Evolutionary conservation across 2,888 invertebrate species (phyloP).

Genomic region (Drosophila vallismaia): DNA sequence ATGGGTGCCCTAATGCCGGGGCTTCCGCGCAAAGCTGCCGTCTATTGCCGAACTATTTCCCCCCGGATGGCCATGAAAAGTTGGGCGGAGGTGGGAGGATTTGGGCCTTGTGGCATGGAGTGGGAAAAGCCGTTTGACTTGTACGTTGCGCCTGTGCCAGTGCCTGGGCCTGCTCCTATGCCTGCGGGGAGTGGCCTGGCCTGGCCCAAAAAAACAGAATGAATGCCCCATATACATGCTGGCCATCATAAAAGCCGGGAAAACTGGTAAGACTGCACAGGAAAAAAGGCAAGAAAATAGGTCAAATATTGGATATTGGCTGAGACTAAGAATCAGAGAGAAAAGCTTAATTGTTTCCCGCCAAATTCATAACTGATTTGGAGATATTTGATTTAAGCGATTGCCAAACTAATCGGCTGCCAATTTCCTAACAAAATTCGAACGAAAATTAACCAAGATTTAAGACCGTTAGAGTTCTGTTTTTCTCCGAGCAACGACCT

Average conservation of each 20-base stretch:
- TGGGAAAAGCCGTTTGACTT: conserved; percentile 63
- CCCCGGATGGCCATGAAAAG: conserved; percentile 65
- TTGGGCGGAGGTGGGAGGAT: conserved; percentile 27
- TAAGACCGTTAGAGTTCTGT: neutral
- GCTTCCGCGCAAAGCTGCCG: conserved; percentile 51
- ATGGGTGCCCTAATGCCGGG: conserved; percentile 52
- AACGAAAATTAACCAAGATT: neutral
- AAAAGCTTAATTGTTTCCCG: too few relatives aligned
- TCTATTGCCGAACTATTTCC: conserved; percentile 18
- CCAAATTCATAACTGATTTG: too few relatives aligned
- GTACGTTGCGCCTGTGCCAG: conserved; percentile 8
- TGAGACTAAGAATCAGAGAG: too few relatives aligned
- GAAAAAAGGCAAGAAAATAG: conserved; percentile 13
- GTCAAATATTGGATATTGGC: conserved; percentile 15
- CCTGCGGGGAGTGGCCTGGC: conserved; percentile 46
- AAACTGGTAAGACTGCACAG: conserved; percentile 36
- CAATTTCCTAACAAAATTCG: neutral
- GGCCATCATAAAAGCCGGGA: conserved; percentile 42
- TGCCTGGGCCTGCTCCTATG: neutral
- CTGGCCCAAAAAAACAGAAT: conserved; percentile 24
- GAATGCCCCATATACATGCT: conserved; percentile 53
- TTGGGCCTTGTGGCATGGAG: conserved; percentile 13
- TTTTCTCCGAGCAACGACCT: conserved; percentile 19
- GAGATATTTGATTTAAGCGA: neutral
- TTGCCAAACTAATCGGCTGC: neutral